A percentile compares a stretch with the other conserved stretches of the same genome.
Evolutionary conservation across 2,113 vertebrate species (phyloP).

Genomic region (Tupaia chinensis): DNA sequence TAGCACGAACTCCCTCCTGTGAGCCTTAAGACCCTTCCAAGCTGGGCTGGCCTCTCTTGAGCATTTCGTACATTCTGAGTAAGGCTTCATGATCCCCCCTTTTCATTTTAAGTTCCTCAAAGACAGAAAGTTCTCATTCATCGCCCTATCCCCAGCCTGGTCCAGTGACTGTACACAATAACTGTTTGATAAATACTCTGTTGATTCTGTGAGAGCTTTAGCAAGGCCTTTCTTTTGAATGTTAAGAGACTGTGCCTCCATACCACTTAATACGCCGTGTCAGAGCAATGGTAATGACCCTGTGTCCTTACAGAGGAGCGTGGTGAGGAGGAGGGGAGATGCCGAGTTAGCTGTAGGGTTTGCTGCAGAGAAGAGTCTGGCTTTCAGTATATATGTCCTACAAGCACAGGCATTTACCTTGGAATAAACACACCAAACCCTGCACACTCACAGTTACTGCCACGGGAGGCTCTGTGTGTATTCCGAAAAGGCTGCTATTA

Average conservation of each 20-base stretch:
- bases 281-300: no score
- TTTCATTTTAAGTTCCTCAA: not conserved
- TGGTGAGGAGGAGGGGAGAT: not conserved
- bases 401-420: not conserved
- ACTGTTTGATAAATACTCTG: not conserved
- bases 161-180: not conserved
- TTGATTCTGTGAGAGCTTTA: not conserved
- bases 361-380: not conserved
- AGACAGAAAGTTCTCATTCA: not conserved
- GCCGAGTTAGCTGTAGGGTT: not conserved
- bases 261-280: no score
- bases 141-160: not conserved
- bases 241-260: not conserved
- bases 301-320: not conserved
- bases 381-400: not conserved
- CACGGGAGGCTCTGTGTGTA: not conserved
- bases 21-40: not conserved
- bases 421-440: not conserved
- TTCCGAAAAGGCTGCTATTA: not conserved
- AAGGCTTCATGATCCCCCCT: not conserved
- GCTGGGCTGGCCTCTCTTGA: not conserved
- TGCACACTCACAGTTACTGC: not conserved
- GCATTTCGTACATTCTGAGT: not conserved
- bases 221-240: not conserved
- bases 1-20: not conserved